These are phyloP conservation scores for Sebastes hubbsi DNA, from an alignment of 2,797 vertebrate genomes.

Conservation along the genomic window DNA sequence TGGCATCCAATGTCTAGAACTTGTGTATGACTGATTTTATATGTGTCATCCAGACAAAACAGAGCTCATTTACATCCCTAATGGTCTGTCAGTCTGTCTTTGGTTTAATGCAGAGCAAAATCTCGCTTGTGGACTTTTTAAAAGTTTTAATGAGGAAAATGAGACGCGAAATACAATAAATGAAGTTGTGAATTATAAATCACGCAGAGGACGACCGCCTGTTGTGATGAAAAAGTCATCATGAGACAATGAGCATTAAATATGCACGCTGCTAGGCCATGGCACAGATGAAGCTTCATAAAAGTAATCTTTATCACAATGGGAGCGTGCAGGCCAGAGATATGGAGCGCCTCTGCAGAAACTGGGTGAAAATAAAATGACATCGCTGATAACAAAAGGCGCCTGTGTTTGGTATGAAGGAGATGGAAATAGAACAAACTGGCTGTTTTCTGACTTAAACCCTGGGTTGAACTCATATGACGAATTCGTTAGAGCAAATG, in stretches of 20 bases:
- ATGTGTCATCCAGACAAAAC: conserved; percentile 5
- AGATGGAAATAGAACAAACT: conserved; percentile 46
- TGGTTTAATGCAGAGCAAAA: conserved; percentile 26
- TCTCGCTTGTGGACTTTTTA: conserved; percentile 24
- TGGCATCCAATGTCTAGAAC: background rate
- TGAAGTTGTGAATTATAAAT: conserved; percentile 47
- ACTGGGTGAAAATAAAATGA: background rate
- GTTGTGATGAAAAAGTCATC: conserved; percentile 3
- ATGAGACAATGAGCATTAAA: conserved; percentile 38
- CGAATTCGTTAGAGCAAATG: conserved; percentile 43
- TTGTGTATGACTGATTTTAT: conserved; percentile 5
- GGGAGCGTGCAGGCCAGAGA: conserved; percentile 40
- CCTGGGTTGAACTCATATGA: conserved; percentile 27
- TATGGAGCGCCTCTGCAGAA: conserved; percentile 16
- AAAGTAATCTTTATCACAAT: conserved; percentile 52
- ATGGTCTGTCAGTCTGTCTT: conserved; percentile 13
- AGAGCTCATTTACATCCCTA: conserved; percentile 12
- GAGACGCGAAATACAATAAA: conserved; percentile 24
- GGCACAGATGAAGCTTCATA: conserved; percentile 27
- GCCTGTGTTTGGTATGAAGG: conserved; percentile 5
- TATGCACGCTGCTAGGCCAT: background rate
- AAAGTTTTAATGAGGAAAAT: conserved; percentile 56
- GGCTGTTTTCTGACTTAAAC: conserved; percentile 28
- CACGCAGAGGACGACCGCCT: background rate
- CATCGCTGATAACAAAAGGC: conserved; percentile 31